These are phyloP conservation scores for Semaprochilodus insignis DNA, from an alignment of 2,797 vertebrate genomes.

Conservation along the genomic window DNA sequence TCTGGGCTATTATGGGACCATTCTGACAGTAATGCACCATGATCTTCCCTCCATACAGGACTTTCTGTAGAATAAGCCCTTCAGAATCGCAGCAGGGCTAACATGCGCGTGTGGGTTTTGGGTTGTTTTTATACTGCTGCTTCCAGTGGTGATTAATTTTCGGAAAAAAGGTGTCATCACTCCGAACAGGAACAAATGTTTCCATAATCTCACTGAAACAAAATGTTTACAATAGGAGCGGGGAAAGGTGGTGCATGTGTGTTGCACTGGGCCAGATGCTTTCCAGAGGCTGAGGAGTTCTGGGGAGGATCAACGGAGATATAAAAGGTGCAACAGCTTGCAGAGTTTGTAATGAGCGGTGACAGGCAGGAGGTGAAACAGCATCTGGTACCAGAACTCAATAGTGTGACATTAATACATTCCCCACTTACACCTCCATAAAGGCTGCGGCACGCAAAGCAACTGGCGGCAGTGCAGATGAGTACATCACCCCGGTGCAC, in stretches of 20 bases:
- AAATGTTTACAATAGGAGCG: constrained; percentile 54
- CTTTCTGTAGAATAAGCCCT: neutral
- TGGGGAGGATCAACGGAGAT: constrained; percentile 18
- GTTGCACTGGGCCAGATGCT: neutral
- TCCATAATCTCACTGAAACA: constrained; percentile 40
- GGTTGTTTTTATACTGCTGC: neutral
- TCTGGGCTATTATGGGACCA: too few relatives aligned
- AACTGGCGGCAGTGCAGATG: neutral
- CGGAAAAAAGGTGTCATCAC: constrained; percentile 40
- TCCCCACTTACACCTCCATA: neutral
- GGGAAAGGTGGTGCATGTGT: neutral
- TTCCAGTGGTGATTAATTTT: constrained; percentile 38
- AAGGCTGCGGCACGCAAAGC: neutral
- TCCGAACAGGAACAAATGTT: constrained; percentile 48
- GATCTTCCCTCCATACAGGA: neutral
- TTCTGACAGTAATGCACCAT: neutral
- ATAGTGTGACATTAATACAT: neutral
- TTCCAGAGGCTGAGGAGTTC: constrained; percentile 11
- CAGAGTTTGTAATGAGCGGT: neutral
- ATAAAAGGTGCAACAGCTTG: constrained; percentile 4
- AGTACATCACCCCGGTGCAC: neutral
- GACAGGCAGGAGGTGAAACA: neutral
- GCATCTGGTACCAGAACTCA: neutral
- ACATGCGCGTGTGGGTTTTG: neutral
- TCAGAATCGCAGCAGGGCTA: neutral